These are phyloP conservation scores for Rhinoderma darwinii DNA, from an alignment of 2,113 vertebrate species.

Conservation along the genomic window DNA sequence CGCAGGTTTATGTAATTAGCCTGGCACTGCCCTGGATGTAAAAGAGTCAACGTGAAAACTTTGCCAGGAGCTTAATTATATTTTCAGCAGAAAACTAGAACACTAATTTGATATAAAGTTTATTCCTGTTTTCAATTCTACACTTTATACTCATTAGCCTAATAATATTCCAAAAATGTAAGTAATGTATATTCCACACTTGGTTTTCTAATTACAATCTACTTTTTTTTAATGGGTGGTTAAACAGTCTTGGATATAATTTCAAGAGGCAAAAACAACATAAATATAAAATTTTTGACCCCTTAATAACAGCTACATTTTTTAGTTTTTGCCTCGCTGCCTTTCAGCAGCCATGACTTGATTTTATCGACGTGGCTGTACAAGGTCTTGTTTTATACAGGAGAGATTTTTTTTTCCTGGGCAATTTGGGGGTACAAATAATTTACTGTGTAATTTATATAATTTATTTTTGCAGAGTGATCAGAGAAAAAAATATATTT, in stretches of 20 bases:
- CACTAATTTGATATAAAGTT: background rate
- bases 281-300: too few relatives aligned
- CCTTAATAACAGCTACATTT: too few relatives aligned
- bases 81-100: background rate
- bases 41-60: background rate
- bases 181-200: background rate
- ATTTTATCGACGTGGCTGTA: too few relatives aligned
- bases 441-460: too few relatives aligned
- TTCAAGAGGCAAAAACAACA: too few relatives aligned
- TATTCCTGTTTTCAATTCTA: background rate
- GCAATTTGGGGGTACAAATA: too few relatives aligned
- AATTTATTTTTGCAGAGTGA: too few relatives aligned
- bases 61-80: background rate
- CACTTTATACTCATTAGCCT: background rate
- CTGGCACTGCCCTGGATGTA: background rate
- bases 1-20: conserved; percentile 1
- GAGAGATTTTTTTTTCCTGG: too few relatives aligned
- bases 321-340: too few relatives aligned
- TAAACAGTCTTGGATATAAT: background rate
- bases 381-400: too few relatives aligned
- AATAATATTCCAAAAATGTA: background rate
- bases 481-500: too few relatives aligned
- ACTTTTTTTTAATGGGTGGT: background rate
- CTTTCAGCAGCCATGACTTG: too few relatives aligned
- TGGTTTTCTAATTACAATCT: background rate